Evolutionary conservation across 2,888 invertebrate species (phyloP).

Genomic region (Drosophila histrio): DNA sequence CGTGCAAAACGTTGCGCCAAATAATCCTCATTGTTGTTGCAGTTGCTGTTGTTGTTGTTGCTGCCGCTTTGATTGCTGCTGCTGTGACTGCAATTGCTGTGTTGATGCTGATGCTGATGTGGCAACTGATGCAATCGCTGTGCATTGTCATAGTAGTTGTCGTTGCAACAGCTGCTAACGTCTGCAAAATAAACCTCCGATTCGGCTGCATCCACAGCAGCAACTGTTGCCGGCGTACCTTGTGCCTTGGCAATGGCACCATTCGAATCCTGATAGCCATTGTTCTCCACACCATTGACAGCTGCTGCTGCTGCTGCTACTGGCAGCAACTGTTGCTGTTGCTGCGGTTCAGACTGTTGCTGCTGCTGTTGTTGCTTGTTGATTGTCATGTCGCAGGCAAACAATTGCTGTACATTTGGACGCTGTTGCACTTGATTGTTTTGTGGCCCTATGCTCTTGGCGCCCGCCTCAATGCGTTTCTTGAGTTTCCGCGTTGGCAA

Average conservation of each 20-base stretch:
- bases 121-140: constrained; percentile 59
- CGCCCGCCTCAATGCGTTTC: constrained; percentile 85
- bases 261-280: constrained; percentile 87
- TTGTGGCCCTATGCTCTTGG: constrained; percentile 84
- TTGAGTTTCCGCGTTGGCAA: constrained; percentile 86
- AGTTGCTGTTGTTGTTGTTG: constrained; percentile 52
- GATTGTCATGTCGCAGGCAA: constrained; percentile 50
- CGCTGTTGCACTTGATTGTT: constrained; percentile 73
- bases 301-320: constrained; percentile 51
- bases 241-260: constrained; percentile 67
- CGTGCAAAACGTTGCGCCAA: constrained; percentile 86
- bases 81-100: constrained; percentile 71
- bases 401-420: constrained; percentile 85
- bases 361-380: constrained; percentile 46
- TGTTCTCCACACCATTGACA: constrained; percentile 88
- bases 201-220: constrained; percentile 87
- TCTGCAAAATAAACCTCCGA: constrained; percentile 94
- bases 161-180: constrained; percentile 92
- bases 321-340: constrained; percentile 51
- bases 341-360: constrained; percentile 59
- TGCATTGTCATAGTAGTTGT: constrained; percentile 84
- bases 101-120: constrained; percentile 66
- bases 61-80: constrained; percentile 63
- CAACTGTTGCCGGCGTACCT: not conserved
- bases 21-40: constrained; percentile 85